Evolutionary conservation across 2,797 vertebrate genomes (phyloP).

Genomic region (Antennarius maculatus): DNA sequence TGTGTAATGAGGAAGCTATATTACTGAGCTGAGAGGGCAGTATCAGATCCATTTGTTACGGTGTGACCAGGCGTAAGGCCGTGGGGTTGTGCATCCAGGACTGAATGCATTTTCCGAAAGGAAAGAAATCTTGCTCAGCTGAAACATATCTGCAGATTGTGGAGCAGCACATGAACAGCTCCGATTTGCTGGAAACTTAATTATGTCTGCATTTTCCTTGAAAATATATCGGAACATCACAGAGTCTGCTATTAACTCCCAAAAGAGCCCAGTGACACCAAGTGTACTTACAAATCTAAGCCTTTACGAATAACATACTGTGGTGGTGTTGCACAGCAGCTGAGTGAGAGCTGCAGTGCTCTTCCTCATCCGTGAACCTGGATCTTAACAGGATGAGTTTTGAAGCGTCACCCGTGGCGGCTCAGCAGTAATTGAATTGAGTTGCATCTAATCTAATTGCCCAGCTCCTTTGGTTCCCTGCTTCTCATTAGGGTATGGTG

Average conservation of each 20-base stretch:
- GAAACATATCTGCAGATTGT: conserved; percentile 41
- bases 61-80: neutral
- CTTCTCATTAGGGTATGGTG: conserved; percentile 74
- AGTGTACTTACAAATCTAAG: conserved; percentile 60
- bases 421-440: conserved; percentile 84
- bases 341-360: conserved; percentile 60
- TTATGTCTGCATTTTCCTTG: conserved; percentile 59
- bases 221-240: conserved; percentile 52
- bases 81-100: neutral
- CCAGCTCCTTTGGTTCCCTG: conserved; percentile 73
- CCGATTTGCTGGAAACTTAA: conserved; percentile 55
- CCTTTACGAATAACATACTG: conserved; percentile 61
- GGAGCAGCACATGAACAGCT: conserved; percentile 29
- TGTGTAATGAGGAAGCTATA: neutral
- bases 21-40: conserved; percentile 6
- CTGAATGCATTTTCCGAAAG: neutral
- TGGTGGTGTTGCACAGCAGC: conserved; percentile 46
- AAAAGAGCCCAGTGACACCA: conserved; percentile 55
- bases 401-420: conserved; percentile 82
- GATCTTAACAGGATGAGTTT: conserved; percentile 86
- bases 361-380: conserved; percentile 66
- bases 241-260: conserved; percentile 58
- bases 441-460: conserved; percentile 85
- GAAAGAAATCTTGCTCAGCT: conserved; percentile 9
- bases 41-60: conserved; percentile 1